Evolutionary conservation across 1,140 invertebrate species (phyloP), one percentile per base, ranked within the genome.

Genomic region (Drosophila miranda): DNA sequence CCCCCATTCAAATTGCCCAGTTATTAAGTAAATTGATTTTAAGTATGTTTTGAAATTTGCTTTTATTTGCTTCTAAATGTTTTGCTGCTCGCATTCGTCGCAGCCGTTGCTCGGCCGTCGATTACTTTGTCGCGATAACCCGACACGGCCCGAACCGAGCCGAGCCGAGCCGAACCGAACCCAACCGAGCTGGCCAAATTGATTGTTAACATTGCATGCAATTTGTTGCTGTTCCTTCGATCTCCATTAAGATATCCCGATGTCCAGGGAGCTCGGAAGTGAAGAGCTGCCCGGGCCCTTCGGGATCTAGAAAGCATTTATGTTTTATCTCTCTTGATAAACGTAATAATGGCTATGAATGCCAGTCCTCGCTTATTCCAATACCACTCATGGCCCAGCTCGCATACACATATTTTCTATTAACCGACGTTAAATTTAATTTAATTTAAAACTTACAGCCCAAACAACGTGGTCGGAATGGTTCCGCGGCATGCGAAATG

Each of bases 1-100:
- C 42, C 16, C 53, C 59, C 63, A 42, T 69, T 79, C 58, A 86
- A 89, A 89, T 89, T 89, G 66, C 81, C 82, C 78, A 61, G 87
- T 87, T 89, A 89, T 89, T 89, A 89, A 89, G 81, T 89, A 89
- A 89, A 89, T 89, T 89, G 87, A 89, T 87, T 89, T 89, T 89
- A 87, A 89, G 81, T 89, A 89, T 67, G 70, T 89, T 89, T 89
- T 70, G 44, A 88, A 87, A 78, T 83, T 16, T 16, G 16, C 16
- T 16, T 16, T 16, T 78, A 87, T 87, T 87, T 88, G 51, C 83
- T 54, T 87, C 78, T 87, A 87, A 87, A 87, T 87, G 82, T 87
- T 87, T 87, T 87, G 82, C 72, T 76, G 80, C 54, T 56, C 49
- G 41, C 50, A 52, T 59, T 79, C 67, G 50, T 56, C 19, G 68